These are phyloP conservation scores for Vombatus ursinus DNA, from an alignment of 2,113 vertebrate genomes.

Conservation along the genomic window DNA sequence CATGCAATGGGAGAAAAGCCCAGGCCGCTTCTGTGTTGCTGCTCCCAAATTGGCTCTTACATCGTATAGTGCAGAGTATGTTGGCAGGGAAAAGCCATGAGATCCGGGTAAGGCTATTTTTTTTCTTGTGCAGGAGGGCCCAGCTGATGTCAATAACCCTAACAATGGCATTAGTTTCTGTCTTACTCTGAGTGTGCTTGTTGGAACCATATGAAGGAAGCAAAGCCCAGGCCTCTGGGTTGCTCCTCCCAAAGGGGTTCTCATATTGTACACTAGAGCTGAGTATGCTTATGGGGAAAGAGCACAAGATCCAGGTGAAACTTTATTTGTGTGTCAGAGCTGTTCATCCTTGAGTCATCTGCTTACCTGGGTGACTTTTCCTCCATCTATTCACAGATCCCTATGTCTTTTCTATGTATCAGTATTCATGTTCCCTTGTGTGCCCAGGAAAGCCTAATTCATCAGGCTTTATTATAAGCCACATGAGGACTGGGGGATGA, in stretches of 20 bases:
- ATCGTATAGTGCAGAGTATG: background rate
- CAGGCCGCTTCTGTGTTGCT: background rate
- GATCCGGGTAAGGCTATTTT: background rate
- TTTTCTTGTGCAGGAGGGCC: background rate
- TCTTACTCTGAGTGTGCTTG: background rate
- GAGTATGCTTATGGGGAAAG: background rate
- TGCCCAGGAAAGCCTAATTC: background rate
- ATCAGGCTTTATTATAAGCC: background rate
- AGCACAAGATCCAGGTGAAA: background rate
- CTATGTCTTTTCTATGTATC: background rate
- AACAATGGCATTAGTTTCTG: background rate
- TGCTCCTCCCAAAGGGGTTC: background rate
- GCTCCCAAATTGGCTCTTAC: background rate
- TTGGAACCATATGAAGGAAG: background rate
- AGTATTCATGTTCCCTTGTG: background rate
- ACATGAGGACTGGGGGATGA: background rate
- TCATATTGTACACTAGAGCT: background rate
- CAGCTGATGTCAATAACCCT: background rate
- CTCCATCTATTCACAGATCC: background rate
- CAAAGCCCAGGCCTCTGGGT: background rate
- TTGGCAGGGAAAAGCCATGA: background rate
- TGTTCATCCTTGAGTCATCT: background rate
- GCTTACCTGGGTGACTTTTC: background rate
- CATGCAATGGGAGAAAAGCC: background rate
- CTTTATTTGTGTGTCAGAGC: background rate